Evolutionary conservation across 2,113 vertebrate genomes (phyloP).

Genomic region (Scomber japonicus): DNA sequence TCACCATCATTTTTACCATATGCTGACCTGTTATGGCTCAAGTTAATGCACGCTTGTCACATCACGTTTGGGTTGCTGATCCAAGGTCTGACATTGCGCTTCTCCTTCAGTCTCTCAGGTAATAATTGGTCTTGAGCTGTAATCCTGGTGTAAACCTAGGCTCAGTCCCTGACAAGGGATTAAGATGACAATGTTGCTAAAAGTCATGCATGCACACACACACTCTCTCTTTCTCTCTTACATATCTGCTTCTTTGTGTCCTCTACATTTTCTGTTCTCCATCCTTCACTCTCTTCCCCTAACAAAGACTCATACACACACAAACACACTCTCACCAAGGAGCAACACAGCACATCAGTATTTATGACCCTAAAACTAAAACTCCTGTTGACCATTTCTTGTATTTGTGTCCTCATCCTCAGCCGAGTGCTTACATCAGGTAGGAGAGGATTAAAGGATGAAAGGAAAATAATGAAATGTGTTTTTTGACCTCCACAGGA

Average conservation of each 20-base stretch:
- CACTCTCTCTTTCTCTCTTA: constrained; percentile 1
- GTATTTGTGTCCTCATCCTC: constrained; percentile 27
- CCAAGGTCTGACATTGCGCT: constrained; percentile 67
- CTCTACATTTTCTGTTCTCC: constrained; percentile 27
- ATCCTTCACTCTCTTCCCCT: neutral
- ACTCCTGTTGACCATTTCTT: constrained; percentile 54
- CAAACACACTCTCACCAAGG: constrained; percentile 14
- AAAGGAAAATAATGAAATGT: constrained; percentile 77
- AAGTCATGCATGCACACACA: constrained; percentile 34
- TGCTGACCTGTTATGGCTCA: constrained; percentile 62
- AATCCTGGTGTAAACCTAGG: constrained; percentile 77
- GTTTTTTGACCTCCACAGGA: constrained; percentile 76
- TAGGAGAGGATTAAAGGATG: constrained; percentile 78
- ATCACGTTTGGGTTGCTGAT: constrained; percentile 57
- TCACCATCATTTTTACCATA: constrained; percentile 57
- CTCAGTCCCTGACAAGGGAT: constrained; percentile 67
- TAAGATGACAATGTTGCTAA: constrained; percentile 62
- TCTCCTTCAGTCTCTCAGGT: constrained; percentile 73
- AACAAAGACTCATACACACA: constrained; percentile 13
- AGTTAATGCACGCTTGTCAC: constrained; percentile 68
- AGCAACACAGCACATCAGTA: constrained; percentile 34
- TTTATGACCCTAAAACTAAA: constrained; percentile 50
- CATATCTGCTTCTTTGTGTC: constrained; percentile 42
- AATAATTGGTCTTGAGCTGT: constrained; percentile 75
- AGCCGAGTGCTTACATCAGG: constrained; percentile 50